A percentile compares a stretch with the other conserved stretches of the same genome.
These are phyloP conservation scores for Steinernema feltiae DNA, from an alignment of 1,140 invertebrate species.

Conservation along the genomic window DNA sequence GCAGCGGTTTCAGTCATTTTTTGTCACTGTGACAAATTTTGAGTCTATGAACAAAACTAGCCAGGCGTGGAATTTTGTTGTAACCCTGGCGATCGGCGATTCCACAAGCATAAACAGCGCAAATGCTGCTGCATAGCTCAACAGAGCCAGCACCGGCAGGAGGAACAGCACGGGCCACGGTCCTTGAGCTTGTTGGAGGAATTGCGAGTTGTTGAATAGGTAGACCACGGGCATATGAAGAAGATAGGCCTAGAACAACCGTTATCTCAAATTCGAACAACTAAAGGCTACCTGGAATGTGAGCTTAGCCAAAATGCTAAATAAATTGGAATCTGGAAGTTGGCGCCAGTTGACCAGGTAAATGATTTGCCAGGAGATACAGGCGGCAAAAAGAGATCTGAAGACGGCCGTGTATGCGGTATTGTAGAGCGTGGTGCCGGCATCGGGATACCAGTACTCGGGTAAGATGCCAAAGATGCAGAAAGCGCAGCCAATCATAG, in stretches of 20 bases:
- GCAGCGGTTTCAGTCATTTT: too few relatives aligned
- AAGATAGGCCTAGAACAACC: not conserved
- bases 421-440: not conserved
- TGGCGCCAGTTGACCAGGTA: not conserved
- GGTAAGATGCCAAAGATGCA: not conserved
- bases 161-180: not conserved
- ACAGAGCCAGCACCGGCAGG: not conserved
- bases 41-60: not conserved
- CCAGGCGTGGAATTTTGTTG: not conserved
- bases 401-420: constrained; percentile 9
- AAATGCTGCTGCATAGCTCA: not conserved
- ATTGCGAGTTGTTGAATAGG: not conserved
- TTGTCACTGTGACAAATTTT: too few relatives aligned
- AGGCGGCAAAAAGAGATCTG: not conserved
- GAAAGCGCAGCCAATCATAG: not conserved
- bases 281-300: not conserved
- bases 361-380: not conserved
- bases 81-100: not conserved
- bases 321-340: not conserved
- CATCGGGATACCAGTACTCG: constrained; percentile 11
- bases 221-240: not conserved
- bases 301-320: constrained; percentile 11
- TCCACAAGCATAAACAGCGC: not conserved
- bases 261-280: not conserved
- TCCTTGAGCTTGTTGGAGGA: not conserved